Evolutionary conservation across 1,140 invertebrate species (phyloP), one percentile per base, ranked within the genome.

Genomic region (Reticulitermes speratus): DNA sequence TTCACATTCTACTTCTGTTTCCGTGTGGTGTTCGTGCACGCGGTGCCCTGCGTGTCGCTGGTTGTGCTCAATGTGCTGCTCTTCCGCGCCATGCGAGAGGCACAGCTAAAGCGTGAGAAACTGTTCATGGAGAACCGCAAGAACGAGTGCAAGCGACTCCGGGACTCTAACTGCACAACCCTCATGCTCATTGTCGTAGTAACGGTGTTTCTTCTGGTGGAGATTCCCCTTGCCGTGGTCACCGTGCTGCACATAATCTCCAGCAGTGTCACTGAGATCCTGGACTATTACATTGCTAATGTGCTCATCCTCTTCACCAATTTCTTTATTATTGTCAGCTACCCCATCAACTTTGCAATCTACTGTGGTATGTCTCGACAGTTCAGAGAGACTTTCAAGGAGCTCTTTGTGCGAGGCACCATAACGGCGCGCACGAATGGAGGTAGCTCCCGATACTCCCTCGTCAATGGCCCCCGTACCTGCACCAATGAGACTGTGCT

Each of bases 131-230:
- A 97, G 89, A 97, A 96, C 90, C 93, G 96, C 86, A 96, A 96
- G 89, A 96, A 93, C 87, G 97, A 97, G 91, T 97, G 95, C 90
- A 96, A 95, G 90, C 96, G 95, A 89, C 91, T 96, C 84, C 92
- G 95, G 55, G 98, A 97, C 89, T 96, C 95, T 11, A 98, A 98
- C 89, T 98, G 97, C 89, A 98, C 97, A 3, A 98, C 97, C 0
- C 90, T 98, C 12, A 98, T 99, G 97, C 91, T 99, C 7, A 98
- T 98, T n/a, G 96, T 97, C 8, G 97, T 99, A 1, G 97, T 99
- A 0, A 96, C 96, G 0, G 96, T 98, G 0, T 98, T 99, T 90
- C 92, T 99, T 0, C 91, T 96, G 86, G 97, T 98, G 0, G 98
- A 99, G 90, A 96, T 98, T 86, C 98, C 98, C 0, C 93, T 98